Evolutionary conservation across 2,797 vertebrate species (phyloP), one percentile per base, ranked within the genome.

Genomic region (Malacoraja senta): DNA sequence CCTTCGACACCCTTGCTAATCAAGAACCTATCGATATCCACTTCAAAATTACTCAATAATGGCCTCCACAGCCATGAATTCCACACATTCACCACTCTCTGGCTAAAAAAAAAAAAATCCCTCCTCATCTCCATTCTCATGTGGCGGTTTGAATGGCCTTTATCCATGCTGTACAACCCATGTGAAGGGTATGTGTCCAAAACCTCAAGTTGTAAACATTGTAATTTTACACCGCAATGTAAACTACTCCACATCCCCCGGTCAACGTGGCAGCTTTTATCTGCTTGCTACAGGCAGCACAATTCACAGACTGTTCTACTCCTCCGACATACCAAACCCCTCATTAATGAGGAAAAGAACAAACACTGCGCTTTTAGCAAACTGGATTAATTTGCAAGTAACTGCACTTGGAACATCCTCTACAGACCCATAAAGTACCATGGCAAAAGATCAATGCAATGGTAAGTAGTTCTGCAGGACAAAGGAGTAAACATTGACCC

Each of bases 191-290:
- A 94, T 93, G n/a, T 77, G 76, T 8, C 0, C n/a, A 35, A 68
- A 86, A 63, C n/a, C 13, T 68, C 1, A 29, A 12, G 29, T 35
- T 88, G 61, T 68, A 88, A 88, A 35, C n/a, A 68, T 68, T 65
- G 92, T 93, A 94, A 94, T 93, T 76, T 94, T 92, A 94, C 68
- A 83, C 88, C 93, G 83, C 93, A 91, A 93, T 93, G 94, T 93
- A 94, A 94, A 94, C 92, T 93, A 77, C 93, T 90, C 94, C 92
- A 93, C 94, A 94, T 94, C 65, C 53, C n/a, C 29, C 13, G 61
- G 21, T 84, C 92, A 65, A 38, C 95, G 96, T 95, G 94, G 96
- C 96, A 94, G 17, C 95, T 95, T 96, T 96, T 96, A 96, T 97
- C 95, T 95, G 80, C 12, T 29, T 35, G 63, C 65, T 4, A 84